Evolutionary conservation across 2,888 invertebrate genomes (phyloP).

Genomic region (Sinohyriopsis cumingii): DNA sequence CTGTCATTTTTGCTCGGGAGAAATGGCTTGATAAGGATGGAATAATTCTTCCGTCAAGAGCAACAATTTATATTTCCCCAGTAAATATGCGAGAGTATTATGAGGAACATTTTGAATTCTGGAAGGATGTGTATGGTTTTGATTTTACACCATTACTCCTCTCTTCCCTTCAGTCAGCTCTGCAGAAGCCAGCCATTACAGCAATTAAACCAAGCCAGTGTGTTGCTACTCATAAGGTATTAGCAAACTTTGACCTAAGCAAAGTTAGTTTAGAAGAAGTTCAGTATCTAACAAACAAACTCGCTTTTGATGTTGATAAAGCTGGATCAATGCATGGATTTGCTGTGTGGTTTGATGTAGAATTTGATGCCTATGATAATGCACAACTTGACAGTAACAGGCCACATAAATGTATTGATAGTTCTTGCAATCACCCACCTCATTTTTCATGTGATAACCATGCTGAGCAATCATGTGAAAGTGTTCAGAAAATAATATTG

Average conservation of each 20-base stretch:
- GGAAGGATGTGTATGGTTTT: constrained; percentile 69
- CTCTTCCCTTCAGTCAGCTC: constrained; percentile 36
- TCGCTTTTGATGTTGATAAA: constrained; percentile 52
- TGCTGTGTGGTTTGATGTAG: constrained; percentile 69
- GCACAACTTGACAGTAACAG: neutral
- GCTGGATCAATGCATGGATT: constrained; percentile 65
- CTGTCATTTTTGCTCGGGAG: constrained; percentile 67
- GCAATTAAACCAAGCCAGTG: constrained; percentile 47
- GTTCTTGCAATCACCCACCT: no score
- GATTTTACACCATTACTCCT: constrained; percentile 64
- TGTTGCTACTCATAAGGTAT: constrained; percentile 50
- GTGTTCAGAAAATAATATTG: constrained; percentile 76
- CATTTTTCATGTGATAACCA: no score
- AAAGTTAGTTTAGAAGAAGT: constrained; percentile 57
- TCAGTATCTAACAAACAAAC: constrained; percentile 38
- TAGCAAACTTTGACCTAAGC: constrained; percentile 59
- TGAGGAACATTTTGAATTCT: constrained; percentile 59
- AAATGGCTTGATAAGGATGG: constrained; percentile 63
- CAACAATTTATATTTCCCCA: constrained; percentile 61
- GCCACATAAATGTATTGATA: no score
- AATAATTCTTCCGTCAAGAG: constrained; percentile 64
- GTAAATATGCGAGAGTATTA: constrained; percentile 62
- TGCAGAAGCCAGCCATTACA: constrained; percentile 56
- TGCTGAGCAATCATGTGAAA: no score
- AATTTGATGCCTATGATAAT: constrained; percentile 42